Conservation (phyloP, 23 tunicate species). For the Halocynthia aurantium region DNA sequence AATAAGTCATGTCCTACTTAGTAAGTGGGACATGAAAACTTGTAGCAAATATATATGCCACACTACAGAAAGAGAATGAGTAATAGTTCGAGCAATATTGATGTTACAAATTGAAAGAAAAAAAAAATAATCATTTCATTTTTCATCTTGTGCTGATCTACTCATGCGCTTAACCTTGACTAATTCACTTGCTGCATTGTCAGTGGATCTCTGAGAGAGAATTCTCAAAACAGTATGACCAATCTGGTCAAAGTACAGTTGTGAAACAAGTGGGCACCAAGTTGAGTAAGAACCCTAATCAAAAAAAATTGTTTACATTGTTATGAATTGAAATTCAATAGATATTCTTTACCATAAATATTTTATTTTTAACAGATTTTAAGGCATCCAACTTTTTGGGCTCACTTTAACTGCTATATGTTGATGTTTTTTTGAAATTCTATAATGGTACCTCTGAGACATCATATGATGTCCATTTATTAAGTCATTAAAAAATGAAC, state of each 20-base stretch:
- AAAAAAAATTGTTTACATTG: not conserved
- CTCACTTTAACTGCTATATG: not conserved
- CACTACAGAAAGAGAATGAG: too few species aligned
- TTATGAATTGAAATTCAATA: too few species aligned
- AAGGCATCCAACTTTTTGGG: not conserved
- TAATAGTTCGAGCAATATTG: too few species aligned
- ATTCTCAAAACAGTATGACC: slow-evolving; percentile 96
- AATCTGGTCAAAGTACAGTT: slow-evolving; percentile 52
- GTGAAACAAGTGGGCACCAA: slow-evolving; percentile 44
- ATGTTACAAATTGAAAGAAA: too few species aligned
- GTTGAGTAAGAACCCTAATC: slow-evolving; percentile 89
- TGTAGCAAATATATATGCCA: too few species aligned
- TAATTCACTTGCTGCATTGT: slow-evolving; percentile 88
- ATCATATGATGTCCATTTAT: too few species aligned
- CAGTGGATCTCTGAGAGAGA: slow-evolving; percentile 74
- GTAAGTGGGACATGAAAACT: too few species aligned
- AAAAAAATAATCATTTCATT: not conserved
- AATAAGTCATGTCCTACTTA: too few species aligned
- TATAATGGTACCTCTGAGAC: not conserved
- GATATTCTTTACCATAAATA: too few species aligned
- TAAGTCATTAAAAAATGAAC: too few species aligned
- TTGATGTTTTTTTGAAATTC: not conserved
- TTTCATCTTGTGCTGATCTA: slow-evolving; percentile 45
- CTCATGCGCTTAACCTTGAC: slow-evolving; percentile 61
- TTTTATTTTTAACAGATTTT: too few species aligned